phyloP scores from a whole-genome alignment of 2,113 vertebrate genomes.

The Dipodomys spectabilis region DNA sequence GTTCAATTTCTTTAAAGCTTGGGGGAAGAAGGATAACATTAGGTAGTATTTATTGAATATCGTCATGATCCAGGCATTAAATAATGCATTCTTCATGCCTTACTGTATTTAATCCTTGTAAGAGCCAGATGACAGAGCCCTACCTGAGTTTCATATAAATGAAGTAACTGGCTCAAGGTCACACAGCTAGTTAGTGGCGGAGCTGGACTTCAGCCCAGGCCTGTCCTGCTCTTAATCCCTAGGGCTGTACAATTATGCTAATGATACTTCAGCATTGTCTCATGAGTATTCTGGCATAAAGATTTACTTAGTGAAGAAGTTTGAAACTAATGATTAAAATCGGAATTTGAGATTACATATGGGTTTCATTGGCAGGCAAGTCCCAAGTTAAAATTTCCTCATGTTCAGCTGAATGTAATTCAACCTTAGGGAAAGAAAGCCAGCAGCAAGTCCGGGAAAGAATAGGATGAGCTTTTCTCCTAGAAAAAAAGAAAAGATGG shows the following conservation, averaged over 20 bases:
- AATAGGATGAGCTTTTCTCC: background rate
- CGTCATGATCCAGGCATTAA: slow-evolving; percentile 18
- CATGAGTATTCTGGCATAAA: slow-evolving; percentile 53
- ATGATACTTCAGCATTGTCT: slow-evolving; percentile 52
- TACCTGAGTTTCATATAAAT: slow-evolving; percentile 47
- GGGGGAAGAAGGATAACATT: background rate
- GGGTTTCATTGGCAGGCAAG: slow-evolving; percentile 56
- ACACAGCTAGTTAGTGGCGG: slow-evolving; percentile 32
- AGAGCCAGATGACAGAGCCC: slow-evolving; percentile 18
- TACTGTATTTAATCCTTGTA: slow-evolving; percentile 23
- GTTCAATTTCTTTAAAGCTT: slow-evolving; percentile 14
- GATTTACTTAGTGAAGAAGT: slow-evolving; percentile 62
- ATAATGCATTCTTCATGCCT: slow-evolving; percentile 25
- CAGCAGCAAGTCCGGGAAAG: slow-evolving; percentile 5
- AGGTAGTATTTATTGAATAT: background rate
- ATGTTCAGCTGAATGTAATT: slow-evolving; percentile 61
- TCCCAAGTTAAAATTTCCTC: slow-evolving; percentile 58
- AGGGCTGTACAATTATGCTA: slow-evolving; percentile 46
- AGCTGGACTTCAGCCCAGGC: slow-evolving; percentile 51
- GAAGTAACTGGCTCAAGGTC: slow-evolving; percentile 58
- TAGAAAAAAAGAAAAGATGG: background rate
- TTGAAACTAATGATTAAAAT: slow-evolving; percentile 72
- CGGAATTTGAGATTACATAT: slow-evolving; percentile 67
- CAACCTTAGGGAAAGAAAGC: slow-evolving; percentile 35
- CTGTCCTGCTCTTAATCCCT: slow-evolving; percentile 21